Base-by-base conservation (phyloP, 1,140 invertebrate genomes). In the Caenorhabditis latens region DNA sequence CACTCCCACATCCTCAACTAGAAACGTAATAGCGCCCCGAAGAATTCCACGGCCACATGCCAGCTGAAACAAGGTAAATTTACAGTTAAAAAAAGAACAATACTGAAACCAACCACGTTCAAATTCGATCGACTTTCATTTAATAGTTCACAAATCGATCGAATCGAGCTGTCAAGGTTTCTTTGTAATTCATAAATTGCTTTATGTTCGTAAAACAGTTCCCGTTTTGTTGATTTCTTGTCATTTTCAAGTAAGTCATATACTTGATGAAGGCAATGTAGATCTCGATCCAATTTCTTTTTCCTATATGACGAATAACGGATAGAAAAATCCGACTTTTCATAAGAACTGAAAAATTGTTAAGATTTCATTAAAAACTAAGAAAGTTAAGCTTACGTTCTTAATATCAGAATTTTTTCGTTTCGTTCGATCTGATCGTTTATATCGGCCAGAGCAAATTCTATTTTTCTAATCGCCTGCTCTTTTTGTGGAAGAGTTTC, bases 11-110 rank as follows among this genome's bases (percentile, higher is more conserved):
- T 84, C 67, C 46, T 21, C 53, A 24, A 85, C 85, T 21, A 75
- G 84, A 55, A 90, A 79, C 21, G 57, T 67, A 14, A 90, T 85
- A 53, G 82, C 32, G 11, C 90, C 90, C 11, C 88, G 88, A 24
- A 86, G 19, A 14, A 88, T 63, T 32, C 90, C 90, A 19, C 86
- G 85, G 40, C 85, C 82, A 57, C 84, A 90, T 50, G 88, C 88
- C 6, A 90, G 24, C 90, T 90, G 71, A 42, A 90, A 90, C 24
- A 16, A 24, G 19, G 42, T 19, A 46, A 89, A 84, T 16, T 61
- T 19, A 58, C 8, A 19, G n/a, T 53, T 48, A 43, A 32, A 79
- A 63, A 83, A 84, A 85, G 16, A 19, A 43, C 19, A 63, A 13
- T 21, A 46, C n/a, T 16, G 14, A 21, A 82, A 43, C 61, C 67